Conservation (phyloP, 2,888 invertebrate species). For the Alcis repandata region DNA sequence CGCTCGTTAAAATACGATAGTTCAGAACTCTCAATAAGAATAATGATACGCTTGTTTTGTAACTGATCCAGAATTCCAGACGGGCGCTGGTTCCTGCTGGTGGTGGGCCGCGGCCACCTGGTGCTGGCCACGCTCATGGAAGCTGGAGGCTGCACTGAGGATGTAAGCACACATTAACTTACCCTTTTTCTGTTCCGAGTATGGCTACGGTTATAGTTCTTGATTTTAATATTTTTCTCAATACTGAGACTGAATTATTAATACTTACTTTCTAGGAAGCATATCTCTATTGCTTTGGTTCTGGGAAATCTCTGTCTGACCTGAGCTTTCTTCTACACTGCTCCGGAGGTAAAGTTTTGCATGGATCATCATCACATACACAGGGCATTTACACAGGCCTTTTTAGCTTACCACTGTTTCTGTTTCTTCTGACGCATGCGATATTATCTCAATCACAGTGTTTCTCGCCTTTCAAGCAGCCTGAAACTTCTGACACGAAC, state of each 20-base stretch:
- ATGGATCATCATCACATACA: neutral
- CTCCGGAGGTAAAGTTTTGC: conserved; percentile 17
- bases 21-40: too few relatives aligned
- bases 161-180: conserved; percentile 65
- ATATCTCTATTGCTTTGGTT: conserved; percentile 26
- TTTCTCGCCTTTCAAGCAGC: too few relatives aligned
- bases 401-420: neutral
- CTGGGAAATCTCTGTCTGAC: conserved; percentile 12
- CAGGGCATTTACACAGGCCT: neutral
- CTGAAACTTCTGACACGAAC: too few relatives aligned
- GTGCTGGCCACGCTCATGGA: conserved; percentile 91
- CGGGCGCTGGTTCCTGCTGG: conserved; percentile 90
- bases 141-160: conserved; percentile 91
- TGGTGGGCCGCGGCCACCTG: conserved; percentile 91
- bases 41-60: too few relatives aligned
- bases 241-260: neutral
- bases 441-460: too few relatives aligned
- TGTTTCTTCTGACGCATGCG: neutral
- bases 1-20: too few relatives aligned
- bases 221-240: neutral
- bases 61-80: conserved; percentile 80
- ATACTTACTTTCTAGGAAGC: conserved; percentile 25
- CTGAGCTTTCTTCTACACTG: conserved; percentile 14
- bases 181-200: too few relatives aligned
- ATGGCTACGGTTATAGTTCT: neutral